Conservation (phyloP, 2,888 invertebrate species). For the Dolomedes plantarius region DNA sequence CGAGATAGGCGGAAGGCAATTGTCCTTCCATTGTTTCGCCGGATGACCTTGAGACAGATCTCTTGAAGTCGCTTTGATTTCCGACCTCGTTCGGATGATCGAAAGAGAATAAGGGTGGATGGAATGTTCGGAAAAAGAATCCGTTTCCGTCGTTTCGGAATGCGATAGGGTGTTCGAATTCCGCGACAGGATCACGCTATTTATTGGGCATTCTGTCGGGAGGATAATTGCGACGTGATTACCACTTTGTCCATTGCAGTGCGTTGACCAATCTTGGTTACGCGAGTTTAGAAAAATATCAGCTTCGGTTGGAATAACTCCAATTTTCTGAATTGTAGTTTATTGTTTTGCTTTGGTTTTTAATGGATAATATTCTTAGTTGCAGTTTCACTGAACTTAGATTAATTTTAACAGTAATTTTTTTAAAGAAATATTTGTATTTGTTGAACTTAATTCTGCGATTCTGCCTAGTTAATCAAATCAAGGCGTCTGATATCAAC, state of each 20-base stretch:
- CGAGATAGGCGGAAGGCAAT: slow-evolving; percentile 36
- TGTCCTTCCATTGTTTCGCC: slow-evolving; percentile 68
- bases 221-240: neutral
- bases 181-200: neutral
- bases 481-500: too few relatives aligned
- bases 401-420: too few relatives aligned
- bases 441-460: too few relatives aligned
- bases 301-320: too few relatives aligned
- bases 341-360: too few relatives aligned
- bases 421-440: too few relatives aligned
- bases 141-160: slow-evolving; percentile 7
- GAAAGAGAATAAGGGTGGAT: slow-evolving; percentile 20
- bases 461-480: too few relatives aligned
- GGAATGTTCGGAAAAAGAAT: neutral
- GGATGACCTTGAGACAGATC: slow-evolving; percentile 66
- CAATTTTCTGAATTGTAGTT: too few relatives aligned
- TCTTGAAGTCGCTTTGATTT: slow-evolving; percentile 32
- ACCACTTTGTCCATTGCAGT: neutral
- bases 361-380: too few relatives aligned
- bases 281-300: too few relatives aligned
- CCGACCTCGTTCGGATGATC: slow-evolving; percentile 31
- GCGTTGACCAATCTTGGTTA: too few relatives aligned
- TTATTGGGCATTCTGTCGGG: neutral
- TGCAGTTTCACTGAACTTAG: too few relatives aligned
- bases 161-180: slow-evolving; percentile 9